Percentiles rank a stretch among this genome's conserved stretches.
Conservation (phyloP, 2,113 vertebrate genomes). For the Pelobates fuscus region DNA sequence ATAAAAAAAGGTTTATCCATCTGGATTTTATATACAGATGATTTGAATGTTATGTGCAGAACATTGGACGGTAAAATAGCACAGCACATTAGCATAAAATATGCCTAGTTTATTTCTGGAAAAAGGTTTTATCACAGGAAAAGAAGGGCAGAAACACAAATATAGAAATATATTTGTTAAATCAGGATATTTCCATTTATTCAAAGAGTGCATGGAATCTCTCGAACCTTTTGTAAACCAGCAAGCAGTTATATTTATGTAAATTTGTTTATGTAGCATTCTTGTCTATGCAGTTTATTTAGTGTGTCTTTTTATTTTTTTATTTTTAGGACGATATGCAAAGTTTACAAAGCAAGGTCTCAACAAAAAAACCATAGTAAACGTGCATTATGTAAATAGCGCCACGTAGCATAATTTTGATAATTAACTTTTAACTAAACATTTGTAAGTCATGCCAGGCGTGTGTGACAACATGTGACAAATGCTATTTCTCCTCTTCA, state of each 20-base stretch:
- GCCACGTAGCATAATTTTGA: too few species aligned
- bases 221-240: conserved; percentile 34
- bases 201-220: conserved; percentile 40
- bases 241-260: conserved; percentile 44
- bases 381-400: too few species aligned
- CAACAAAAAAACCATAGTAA: conserved; percentile 17
- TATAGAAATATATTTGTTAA: conserved; percentile 47
- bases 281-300: conserved; percentile 41
- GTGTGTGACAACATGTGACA: too few species aligned
- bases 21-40: conserved; percentile 17
- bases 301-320: conserved; percentile 11
- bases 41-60: conserved; percentile 34
- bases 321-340: conserved; percentile 22
- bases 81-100: conserved; percentile 45
- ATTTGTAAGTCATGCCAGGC: too few species aligned
- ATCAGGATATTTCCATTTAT: conserved; percentile 42
- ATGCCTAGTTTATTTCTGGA: conserved; percentile 47
- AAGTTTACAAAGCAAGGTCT: conserved; percentile 4
- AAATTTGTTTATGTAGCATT: conserved; percentile 38
- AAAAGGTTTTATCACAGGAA: conserved; percentile 32
- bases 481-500: too few species aligned
- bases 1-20: conserved; percentile 19
- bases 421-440: too few species aligned
- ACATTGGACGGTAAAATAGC: conserved; percentile 38
- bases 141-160: conserved; percentile 43